Evolutionary conservation across 2,888 invertebrate genomes (phyloP).

Genomic region (Epicampocera succincta): DNA sequence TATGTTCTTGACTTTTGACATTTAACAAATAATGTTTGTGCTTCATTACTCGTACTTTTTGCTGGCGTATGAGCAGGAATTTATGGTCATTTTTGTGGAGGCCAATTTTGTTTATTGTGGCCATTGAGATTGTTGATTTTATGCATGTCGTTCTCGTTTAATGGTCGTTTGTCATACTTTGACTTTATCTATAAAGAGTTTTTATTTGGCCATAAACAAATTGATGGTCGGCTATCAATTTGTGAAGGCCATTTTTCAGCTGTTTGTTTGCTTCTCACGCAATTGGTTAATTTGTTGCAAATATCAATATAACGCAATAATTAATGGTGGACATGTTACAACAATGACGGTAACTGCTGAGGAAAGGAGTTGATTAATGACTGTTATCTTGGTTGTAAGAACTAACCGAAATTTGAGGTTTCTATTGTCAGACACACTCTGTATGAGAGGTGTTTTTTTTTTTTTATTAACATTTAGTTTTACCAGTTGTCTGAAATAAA

Average conservation of each 20-base stretch:
- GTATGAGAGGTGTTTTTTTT: no score
- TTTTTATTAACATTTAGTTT: no score
- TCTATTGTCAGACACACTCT: background rate
- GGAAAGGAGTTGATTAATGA: conserved; percentile 13
- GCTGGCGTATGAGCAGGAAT: conserved; percentile 25
- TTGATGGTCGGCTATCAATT: conserved; percentile 71
- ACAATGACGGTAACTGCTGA: background rate
- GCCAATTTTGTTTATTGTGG: conserved; percentile 45
- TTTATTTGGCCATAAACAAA: conserved; percentile 67
- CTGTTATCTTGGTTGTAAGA: conserved; percentile 46
- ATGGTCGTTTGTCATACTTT: conserved; percentile 66
- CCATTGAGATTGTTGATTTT: conserved; percentile 47
- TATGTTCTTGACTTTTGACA: conserved; percentile 60
- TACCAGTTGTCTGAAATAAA: no score
- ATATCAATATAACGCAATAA: conserved; percentile 32
- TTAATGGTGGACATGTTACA: conserved; percentile 49
- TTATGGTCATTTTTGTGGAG: conserved; percentile 49
- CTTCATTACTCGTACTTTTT: conserved; percentile 54
- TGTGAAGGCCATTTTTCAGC: conserved; percentile 28
- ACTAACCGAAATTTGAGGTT: conserved; percentile 14
- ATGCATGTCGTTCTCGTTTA: conserved; percentile 52
- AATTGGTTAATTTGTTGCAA: conserved; percentile 31
- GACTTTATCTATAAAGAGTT: conserved; percentile 57
- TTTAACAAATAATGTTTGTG: conserved; percentile 61
- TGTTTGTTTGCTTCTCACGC: conserved; percentile 18